Conservation (phyloP, 2,888 invertebrate species). For the Lysandra bellargus region DNA sequence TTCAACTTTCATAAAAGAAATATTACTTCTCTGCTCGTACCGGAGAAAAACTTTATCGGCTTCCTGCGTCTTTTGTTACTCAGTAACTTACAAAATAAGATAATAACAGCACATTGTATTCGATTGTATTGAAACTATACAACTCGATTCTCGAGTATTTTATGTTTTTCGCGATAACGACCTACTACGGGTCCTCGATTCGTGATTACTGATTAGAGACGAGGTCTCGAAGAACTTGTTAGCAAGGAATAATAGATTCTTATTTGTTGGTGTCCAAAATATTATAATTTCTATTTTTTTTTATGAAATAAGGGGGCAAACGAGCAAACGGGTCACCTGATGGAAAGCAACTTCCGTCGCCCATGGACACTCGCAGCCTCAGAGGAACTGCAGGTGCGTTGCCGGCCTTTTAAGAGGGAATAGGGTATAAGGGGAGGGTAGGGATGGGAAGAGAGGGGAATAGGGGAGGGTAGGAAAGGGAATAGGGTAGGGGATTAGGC, state of each 20-base stretch:
- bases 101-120: constrained; percentile 37
- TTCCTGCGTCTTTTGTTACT: constrained; percentile 32
- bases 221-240: neutral
- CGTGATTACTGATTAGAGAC: constrained; percentile 25
- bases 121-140: constrained; percentile 32
- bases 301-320: too few relatives aligned
- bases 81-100: constrained; percentile 35
- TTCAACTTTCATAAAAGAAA: constrained; percentile 31
- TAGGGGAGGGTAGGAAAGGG: too few relatives aligned
- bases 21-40: constrained; percentile 29
- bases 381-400: too few relatives aligned
- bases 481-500: too few relatives aligned
- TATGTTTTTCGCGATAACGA: constrained; percentile 36
- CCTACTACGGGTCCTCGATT: constrained; percentile 44
- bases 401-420: too few relatives aligned
- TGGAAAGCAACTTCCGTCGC: too few relatives aligned
- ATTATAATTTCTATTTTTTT: too few relatives aligned
- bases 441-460: too few relatives aligned
- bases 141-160: constrained; percentile 20
- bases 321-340: too few relatives aligned
- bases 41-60: constrained; percentile 32
- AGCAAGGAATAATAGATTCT: neutral
- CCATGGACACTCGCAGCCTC: too few relatives aligned
- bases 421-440: too few relatives aligned
- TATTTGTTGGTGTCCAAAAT: constrained; percentile 49